Evolutionary conservation across 2,113 vertebrate genomes (phyloP).

Genomic region (Microcebus tavaratra): DNA sequence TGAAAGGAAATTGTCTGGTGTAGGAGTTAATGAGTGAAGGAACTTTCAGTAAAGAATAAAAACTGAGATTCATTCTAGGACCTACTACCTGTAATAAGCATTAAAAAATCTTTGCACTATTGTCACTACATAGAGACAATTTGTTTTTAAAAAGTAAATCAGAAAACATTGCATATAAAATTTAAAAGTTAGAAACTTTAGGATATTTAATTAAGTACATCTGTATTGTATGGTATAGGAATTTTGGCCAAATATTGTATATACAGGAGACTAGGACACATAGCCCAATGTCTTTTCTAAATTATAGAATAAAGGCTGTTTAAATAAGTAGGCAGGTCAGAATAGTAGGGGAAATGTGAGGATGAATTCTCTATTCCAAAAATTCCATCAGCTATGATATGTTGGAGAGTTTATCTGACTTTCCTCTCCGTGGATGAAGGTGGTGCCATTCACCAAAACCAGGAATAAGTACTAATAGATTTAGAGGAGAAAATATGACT

Average conservation of each 20-base stretch:
- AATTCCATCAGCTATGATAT: neutral
- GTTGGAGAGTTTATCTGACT: neutral
- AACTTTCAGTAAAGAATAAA: constrained; percentile 16
- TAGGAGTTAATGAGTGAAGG: constrained; percentile 38
- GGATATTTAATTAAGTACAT: neutral
- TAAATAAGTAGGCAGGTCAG: neutral
- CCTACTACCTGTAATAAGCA: neutral
- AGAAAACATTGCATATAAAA: neutral
- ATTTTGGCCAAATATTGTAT: neutral
- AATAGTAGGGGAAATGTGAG: neutral
- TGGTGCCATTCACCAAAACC: neutral
- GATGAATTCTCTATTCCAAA: neutral
- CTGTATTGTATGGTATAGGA: neutral
- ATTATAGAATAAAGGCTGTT: neutral
- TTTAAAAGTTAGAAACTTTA: neutral
- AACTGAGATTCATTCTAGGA: constrained; percentile 42
- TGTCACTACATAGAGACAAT: neutral
- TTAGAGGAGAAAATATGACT: neutral
- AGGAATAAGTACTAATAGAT: neutral
- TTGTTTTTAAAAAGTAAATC: neutral
- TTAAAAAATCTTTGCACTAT: neutral
- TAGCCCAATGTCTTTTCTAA: neutral
- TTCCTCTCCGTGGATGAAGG: neutral
- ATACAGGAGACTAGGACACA: neutral
- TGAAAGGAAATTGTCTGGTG: constrained; percentile 25